Percentiles rank a stretch among this genome's conserved stretches.
These are phyloP conservation scores for Myoxocephalus aenaeus DNA, from an alignment of 2,797 vertebrate species.

Conservation along the genomic window DNA sequence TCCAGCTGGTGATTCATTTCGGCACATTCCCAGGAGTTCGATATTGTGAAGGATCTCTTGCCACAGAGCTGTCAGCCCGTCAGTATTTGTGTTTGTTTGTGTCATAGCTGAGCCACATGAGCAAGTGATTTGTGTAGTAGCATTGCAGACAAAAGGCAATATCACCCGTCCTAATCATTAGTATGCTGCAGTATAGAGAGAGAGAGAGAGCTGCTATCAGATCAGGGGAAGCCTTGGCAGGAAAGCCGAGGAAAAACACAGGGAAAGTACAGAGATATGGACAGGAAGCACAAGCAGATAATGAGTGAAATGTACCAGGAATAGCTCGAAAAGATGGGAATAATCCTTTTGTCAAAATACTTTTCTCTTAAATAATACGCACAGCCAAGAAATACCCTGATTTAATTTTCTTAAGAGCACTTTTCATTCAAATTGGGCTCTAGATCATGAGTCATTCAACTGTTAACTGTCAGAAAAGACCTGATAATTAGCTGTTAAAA, in stretches of 20 bases:
- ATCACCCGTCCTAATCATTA: slow-evolving; percentile 68
- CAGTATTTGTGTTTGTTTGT: slow-evolving; percentile 74
- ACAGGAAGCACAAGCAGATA: slow-evolving; percentile 13
- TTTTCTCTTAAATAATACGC: not conserved
- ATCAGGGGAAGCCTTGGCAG: slow-evolving; percentile 60
- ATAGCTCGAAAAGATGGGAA: slow-evolving; percentile 7
- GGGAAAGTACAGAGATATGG: slow-evolving; percentile 18
- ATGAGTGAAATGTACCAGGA: slow-evolving; percentile 10
- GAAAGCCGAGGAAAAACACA: slow-evolving; percentile 27
- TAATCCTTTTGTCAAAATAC: not conserved
- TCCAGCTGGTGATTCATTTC: slow-evolving; percentile 61
- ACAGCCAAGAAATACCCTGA: not conserved
- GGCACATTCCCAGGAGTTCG: slow-evolving; percentile 54
- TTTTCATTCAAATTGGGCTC: slow-evolving; percentile 20
- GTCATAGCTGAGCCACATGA: slow-evolving; percentile 63
- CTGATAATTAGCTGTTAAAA: not conserved
- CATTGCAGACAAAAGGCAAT: slow-evolving; percentile 64
- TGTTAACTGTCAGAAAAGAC: slow-evolving; percentile 9
- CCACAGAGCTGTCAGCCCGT: slow-evolving; percentile 65
- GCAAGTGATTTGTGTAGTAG: slow-evolving; percentile 68
- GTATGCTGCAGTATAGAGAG: slow-evolving; percentile 68
- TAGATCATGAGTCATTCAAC: slow-evolving; percentile 18
- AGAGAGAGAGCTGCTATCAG: slow-evolving; percentile 64
- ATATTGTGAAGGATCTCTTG: slow-evolving; percentile 69
- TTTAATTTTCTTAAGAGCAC: not conserved